These are phyloP conservation scores for Geodia barretti DNA, from an alignment of 37 sponge, comb jelly and placozoan species.

Conservation along the genomic window DNA sequence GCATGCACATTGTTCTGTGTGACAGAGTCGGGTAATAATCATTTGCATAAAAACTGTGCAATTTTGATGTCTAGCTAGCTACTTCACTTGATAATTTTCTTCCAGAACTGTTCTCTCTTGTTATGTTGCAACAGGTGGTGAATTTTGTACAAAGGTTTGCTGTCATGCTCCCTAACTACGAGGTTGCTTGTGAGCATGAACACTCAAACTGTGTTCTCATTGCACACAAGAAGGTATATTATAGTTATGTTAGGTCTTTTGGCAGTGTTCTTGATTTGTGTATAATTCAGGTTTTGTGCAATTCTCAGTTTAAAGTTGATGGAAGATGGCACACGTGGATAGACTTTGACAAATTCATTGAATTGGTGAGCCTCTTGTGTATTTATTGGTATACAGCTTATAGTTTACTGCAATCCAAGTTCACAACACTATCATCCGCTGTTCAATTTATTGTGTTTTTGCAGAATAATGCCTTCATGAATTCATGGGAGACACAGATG, in stretches of 20 bases:
- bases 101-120: too few species aligned
- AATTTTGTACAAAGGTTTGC: conserved; percentile 82
- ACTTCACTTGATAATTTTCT: too few species aligned
- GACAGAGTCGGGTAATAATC: too few species aligned
- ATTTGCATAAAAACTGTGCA: too few species aligned
- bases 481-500: conserved; percentile 2
- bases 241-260: too few species aligned
- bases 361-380: too few species aligned
- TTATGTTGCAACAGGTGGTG: conserved; percentile 84
- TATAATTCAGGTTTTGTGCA: too few species aligned
- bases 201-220: conserved; percentile 96
- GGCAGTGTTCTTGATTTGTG: not conserved
- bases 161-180: conserved; percentile 82
- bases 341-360: conserved; percentile 86
- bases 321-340: conserved; percentile 95
- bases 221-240: conserved; percentile 87
- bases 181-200: conserved; percentile 94
- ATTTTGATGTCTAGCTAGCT: too few species aligned
- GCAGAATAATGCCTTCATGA: conserved; percentile 24
- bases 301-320: conserved; percentile 81
- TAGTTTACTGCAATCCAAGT: too few species aligned
- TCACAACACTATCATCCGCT: too few species aligned
- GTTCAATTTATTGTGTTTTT: too few species aligned
- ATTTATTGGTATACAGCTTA: too few species aligned
- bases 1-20: not conserved